A percentile compares a stretch with the other conserved stretches of the same genome.
Evolutionary conservation across 2,888 invertebrate species (phyloP).

Genomic region (Andrena marginata): DNA sequence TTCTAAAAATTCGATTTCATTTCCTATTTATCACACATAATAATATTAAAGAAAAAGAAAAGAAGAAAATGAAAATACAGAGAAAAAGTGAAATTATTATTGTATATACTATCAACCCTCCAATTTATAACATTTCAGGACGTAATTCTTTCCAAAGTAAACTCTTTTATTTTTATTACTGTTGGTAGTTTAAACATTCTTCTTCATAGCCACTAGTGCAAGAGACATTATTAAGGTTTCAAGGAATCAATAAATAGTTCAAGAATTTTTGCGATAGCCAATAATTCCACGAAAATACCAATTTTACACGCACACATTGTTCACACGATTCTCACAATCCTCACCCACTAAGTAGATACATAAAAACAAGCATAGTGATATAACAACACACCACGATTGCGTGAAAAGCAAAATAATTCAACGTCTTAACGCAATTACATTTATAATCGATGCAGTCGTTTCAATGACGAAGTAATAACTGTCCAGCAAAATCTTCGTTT

Average conservation of each 20-base stretch:
- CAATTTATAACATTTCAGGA: no score
- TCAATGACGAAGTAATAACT: neutral
- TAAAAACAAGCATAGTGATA: constrained; percentile 1
- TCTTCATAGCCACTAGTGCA: no score
- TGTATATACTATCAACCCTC: no score
- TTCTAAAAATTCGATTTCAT: neutral
- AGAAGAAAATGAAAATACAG: no score
- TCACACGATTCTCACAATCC: neutral
- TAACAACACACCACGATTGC: neutral
- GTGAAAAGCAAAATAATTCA: constrained; percentile 25
- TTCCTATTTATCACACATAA: neutral
- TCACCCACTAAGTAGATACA: neutral
- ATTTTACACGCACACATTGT: neutral
- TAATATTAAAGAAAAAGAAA: no score
- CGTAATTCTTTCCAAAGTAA: no score
- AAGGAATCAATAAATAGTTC: no score
- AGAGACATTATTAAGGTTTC: no score
- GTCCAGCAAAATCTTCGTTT: neutral
- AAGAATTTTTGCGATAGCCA: no score
- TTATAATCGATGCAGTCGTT: neutral
- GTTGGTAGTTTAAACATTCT: no score
- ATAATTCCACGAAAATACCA: neutral
- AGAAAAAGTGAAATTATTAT: no score
- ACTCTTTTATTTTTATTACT: no score
- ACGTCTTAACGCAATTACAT: neutral